Base-by-base conservation (phyloP, 2,113 vertebrate species). In the Brachyistius frenatus region DNA sequence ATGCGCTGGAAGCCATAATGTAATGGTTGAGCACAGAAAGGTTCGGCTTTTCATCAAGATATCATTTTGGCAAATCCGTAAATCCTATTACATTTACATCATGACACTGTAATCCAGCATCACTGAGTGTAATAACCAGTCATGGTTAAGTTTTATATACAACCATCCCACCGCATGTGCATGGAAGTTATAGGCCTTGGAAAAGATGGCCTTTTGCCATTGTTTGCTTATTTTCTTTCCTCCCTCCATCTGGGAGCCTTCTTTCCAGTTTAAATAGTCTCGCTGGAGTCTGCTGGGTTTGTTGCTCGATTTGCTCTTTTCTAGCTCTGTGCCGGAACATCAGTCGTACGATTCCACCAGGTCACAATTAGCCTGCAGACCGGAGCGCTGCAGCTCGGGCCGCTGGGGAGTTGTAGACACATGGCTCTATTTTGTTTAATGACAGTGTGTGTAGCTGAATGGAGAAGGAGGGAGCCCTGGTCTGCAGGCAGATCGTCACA, bases 341-440 rank as follows among this genome's bases (percentile, higher is more conserved):
- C 46, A 66, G 86, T 90, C 76, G 76, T 82, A 84, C 81, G 81
- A 87, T 74, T 83, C 82, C 84, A 90, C 84, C 86, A 84, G 90
- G 86, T 92, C 88, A 88, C 89, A 90, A 89, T 93, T 87, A 90
- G 87, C 86, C 88, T 69, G 54, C 80, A 85, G 77, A 85, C 61
- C 50, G 23, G 23, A 57, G 77, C 49, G 67, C 78, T 83, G 80
- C 74, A 81, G 82, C 69, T 52, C 60, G 49, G 65, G 84, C 49
- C 80, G 3, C 64, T 66, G 54, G 82, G 81, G 88, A 86, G 81
- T 58, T 80, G 79, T 57, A 83, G 76, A 88, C 88, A 90, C 88
- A 92, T 92, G 86, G 90, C 84, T 89, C 80, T 88, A 86, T 91
- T 92, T 90, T 88, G 85, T 85, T 86, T 90, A 93, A 89, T 92